These are phyloP conservation scores for Perithous albicinctus DNA, from an alignment of 2,888 invertebrate genomes.

Conservation along the genomic window DNA sequence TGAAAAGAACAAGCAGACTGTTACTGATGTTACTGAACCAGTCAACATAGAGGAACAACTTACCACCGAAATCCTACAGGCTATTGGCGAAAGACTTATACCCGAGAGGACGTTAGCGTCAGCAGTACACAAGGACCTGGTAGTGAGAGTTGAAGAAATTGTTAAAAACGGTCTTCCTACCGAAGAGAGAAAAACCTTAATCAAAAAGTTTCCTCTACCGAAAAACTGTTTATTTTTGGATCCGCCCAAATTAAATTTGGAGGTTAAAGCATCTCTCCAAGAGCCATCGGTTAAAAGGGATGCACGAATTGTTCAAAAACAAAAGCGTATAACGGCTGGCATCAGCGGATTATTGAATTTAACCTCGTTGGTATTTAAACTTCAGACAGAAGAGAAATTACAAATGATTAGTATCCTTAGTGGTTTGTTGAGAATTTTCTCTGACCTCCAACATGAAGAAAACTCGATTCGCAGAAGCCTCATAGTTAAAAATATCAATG, in stretches of 20 bases:
- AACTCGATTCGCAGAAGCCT: constrained; percentile 32
- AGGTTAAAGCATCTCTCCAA: constrained; percentile 51
- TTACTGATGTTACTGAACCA: too few relatives aligned
- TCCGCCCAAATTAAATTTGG: constrained; percentile 57
- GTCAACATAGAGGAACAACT: too few relatives aligned
- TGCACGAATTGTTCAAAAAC: constrained; percentile 59
- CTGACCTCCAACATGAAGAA: constrained; percentile 58
- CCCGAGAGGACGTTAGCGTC: constrained; percentile 31
- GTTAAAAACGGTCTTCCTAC: constrained; percentile 50
- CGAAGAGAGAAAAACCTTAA: constrained; percentile 43
- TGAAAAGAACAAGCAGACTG: too few relatives aligned
- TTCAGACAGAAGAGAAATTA: constrained; percentile 8
- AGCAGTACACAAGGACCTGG: constrained; percentile 50
- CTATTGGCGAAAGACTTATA: constrained; percentile 44
- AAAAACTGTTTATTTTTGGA: constrained; percentile 59
- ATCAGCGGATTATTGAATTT: constrained; percentile 23
- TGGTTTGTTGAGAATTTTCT: constrained; percentile 42
- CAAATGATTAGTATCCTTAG: constrained; percentile 53
- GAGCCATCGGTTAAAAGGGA: constrained; percentile 62
- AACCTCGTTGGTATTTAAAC: constrained; percentile 18
- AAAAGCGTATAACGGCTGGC: constrained; percentile 54
- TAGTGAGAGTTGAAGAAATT: constrained; percentile 47
- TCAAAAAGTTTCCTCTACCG: constrained; percentile 50
- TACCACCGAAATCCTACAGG: constrained; percentile 8
- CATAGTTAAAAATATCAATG: constrained; percentile 43